phyloP scores from a whole-genome alignment of 2,888 invertebrate species.

The Mylabris sibirica region DNA sequence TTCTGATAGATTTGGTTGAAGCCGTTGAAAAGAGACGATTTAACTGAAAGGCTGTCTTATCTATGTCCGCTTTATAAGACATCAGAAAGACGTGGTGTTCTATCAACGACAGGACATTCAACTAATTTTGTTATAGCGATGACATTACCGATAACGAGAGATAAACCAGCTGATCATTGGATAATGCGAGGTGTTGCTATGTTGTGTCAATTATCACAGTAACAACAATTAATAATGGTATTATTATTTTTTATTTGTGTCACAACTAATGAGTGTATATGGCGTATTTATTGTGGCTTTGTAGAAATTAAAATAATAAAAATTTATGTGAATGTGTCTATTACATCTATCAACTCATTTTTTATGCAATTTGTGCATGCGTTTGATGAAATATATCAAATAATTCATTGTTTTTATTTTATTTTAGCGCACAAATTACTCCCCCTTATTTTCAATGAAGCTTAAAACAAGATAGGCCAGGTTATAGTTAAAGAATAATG shows the following conservation, averaged over 20 bases:
- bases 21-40: conserved; percentile 75
- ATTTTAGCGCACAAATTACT: too few species aligned
- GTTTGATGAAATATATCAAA: too few species aligned
- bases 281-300: not conserved
- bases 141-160: conserved; percentile 68
- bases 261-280: not conserved
- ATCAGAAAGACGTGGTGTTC: conserved; percentile 81
- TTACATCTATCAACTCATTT: not conserved
- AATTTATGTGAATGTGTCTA: not conserved
- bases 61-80: conserved; percentile 92
- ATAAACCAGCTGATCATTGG: conserved; percentile 79
- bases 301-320: not conserved
- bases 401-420: not conserved
- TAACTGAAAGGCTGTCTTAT: conserved; percentile 72
- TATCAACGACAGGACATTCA: conserved; percentile 93
- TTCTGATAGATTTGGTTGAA: conserved; percentile 79
- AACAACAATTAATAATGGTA: too few species aligned
- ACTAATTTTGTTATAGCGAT: conserved; percentile 92
- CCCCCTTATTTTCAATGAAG: too few species aligned
- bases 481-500: too few species aligned
- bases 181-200: conserved; percentile 88
- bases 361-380: not conserved
- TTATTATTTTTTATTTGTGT: too few species aligned
- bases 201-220: conserved; percentile 81
- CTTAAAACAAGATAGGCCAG: too few species aligned